Percentiles rank a stretch among this genome's conserved stretches.
Evolutionary conservation across 2,888 invertebrate genomes (phyloP).

Genomic region (Caradrina clavipalpis): DNA sequence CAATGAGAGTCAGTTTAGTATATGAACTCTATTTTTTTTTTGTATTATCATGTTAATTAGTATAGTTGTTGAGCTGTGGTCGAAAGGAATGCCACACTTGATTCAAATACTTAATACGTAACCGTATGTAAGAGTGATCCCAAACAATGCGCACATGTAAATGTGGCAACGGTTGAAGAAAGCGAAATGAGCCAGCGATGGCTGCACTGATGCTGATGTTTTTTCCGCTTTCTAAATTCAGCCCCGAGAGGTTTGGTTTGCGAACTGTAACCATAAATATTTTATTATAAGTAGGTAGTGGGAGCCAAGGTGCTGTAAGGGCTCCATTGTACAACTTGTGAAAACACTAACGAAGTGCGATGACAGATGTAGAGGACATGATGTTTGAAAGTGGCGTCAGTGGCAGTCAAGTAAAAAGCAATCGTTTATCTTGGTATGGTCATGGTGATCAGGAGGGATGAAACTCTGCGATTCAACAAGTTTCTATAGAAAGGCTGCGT

Average conservation of each 20-base stretch:
- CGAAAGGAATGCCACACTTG: conserved; percentile 37
- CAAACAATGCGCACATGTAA: conserved; percentile 80
- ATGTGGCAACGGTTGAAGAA: conserved; percentile 77
- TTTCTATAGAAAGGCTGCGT: conserved; percentile 45
- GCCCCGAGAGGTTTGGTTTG: conserved; percentile 66
- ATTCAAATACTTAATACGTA: conserved; percentile 54
- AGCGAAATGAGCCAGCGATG: conserved; percentile 83
- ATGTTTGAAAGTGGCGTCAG: too few relatives aligned
- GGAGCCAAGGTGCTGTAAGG: conserved; percentile 19
- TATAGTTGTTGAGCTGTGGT: conserved; percentile 14
- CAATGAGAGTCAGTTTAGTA: conserved; percentile 4
- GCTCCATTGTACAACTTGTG: conserved; percentile 3
- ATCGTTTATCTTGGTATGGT: too few relatives aligned
- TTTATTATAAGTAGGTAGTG: conserved; percentile 24
- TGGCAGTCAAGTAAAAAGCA: too few relatives aligned
- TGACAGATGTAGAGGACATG: neutral
- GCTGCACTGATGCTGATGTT: conserved; percentile 81
- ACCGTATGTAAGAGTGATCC: conserved; percentile 46
- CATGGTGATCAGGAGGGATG: neutral
- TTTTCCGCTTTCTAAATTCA: conserved; percentile 89
- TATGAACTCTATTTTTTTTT: conserved; percentile 28
- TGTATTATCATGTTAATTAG: conserved; percentile 12
- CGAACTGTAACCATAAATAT: conserved; percentile 51
- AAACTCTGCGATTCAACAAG: neutral
- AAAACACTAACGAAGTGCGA: neutral